Percentiles rank a stretch among this genome's conserved stretches.
These are phyloP conservation scores for Miniopterus natalensis DNA, from an alignment of 2,113 vertebrate species.

Conservation along the genomic window DNA sequence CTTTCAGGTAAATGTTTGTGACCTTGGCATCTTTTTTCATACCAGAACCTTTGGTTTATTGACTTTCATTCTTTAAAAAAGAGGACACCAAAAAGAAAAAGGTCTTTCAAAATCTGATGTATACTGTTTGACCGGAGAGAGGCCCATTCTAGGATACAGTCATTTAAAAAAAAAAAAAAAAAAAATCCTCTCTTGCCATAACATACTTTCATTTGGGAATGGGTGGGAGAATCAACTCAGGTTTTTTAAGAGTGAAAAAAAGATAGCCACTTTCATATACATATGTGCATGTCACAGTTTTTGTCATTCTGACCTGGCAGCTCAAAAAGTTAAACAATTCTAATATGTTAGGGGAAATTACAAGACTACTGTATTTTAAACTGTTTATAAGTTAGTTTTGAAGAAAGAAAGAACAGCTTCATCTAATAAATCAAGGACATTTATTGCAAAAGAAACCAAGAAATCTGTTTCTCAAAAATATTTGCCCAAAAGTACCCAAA, in stretches of 20 bases:
- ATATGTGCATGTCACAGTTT: conserved; percentile 38
- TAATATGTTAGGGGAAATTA: conserved; percentile 41
- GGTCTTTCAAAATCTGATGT: conserved; percentile 30
- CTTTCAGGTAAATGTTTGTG: conserved; percentile 59
- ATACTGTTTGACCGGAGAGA: conserved; percentile 33
- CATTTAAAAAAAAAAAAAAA: background rate
- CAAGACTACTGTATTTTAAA: conserved; percentile 68
- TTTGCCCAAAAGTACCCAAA: conserved; percentile 72
- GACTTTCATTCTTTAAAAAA: conserved; percentile 29
- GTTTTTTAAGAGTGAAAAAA: conserved; percentile 58
- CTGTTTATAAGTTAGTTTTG: conserved; percentile 67
- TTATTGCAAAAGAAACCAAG: conserved; percentile 67
- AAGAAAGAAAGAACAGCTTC: conserved; percentile 63
- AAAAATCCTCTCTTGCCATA: conserved; percentile 27
- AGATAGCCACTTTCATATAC: conserved; percentile 46
- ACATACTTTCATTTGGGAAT: background rate
- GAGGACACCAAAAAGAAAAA: conserved; percentile 49
- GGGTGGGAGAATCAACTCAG: background rate
- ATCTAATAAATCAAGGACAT: conserved; percentile 63
- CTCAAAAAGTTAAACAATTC: conserved; percentile 61
- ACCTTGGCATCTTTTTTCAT: background rate
- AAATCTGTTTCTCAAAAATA: conserved; percentile 71
- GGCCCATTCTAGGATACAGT: background rate
- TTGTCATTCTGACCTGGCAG: conserved; percentile 13
- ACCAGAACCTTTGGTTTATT: conserved; percentile 17